Percentiles rank a stretch among this genome's conserved stretches.
phyloP scores from a whole-genome alignment of 2,797 vertebrate species.

The Argya squamiceps region DNA sequence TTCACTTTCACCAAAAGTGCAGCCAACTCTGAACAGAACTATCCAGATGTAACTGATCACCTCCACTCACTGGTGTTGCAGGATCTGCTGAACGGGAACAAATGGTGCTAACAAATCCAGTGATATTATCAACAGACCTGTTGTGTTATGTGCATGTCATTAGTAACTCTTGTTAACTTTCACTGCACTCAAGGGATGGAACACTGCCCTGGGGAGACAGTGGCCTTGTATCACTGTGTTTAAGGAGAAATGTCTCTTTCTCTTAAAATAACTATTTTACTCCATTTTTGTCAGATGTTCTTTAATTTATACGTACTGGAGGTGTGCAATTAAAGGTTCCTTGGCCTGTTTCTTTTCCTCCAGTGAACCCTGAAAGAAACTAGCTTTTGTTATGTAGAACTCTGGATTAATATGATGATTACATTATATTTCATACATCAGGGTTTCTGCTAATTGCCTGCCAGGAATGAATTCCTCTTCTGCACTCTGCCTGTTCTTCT shows the following conservation, averaged over 20 bases:
- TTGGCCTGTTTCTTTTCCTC: background rate
- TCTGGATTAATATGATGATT: background rate
- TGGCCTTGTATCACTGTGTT: background rate
- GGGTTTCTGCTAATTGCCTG: background rate
- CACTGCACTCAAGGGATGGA: background rate
- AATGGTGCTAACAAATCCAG: background rate
- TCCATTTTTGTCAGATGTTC: background rate
- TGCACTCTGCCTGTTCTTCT: background rate
- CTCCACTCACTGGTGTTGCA: background rate
- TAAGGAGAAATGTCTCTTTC: background rate
- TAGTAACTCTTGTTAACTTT: background rate
- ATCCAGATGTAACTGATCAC: background rate
- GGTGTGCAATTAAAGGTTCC: background rate
- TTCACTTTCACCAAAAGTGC: background rate
- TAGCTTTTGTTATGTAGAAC: background rate
- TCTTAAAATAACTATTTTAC: background rate
- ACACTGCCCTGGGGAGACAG: background rate
- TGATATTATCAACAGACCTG: background rate
- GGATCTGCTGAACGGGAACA: background rate
- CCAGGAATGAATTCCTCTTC: background rate
- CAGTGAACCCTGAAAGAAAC: background rate
- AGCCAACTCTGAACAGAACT: background rate
- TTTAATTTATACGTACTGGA: background rate
- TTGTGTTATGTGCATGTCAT: background rate
- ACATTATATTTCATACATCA: background rate